Percentiles rank a stretch among this genome's conserved stretches.
Evolutionary conservation across 2,113 vertebrate genomes (phyloP).

Genomic region (Heliornis fulica): DNA sequence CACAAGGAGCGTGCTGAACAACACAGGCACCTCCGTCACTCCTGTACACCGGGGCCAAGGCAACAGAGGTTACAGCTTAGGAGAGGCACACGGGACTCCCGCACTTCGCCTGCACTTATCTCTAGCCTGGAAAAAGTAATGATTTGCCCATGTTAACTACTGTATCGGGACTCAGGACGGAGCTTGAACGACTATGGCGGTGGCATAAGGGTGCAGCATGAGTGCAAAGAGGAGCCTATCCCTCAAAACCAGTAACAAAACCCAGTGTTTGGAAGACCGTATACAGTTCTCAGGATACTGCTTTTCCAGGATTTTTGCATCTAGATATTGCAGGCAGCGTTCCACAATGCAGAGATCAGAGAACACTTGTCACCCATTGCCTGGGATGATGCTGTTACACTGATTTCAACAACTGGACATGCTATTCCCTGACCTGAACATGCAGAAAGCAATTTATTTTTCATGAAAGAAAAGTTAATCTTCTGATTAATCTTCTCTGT

Average conservation of each 20-base stretch:
- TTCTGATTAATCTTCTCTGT: background rate
- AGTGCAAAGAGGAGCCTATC: background rate
- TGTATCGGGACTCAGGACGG: fast-evolving
- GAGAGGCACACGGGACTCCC: background rate
- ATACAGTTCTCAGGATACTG: background rate
- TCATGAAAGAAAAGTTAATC: background rate
- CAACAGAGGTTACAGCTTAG: background rate
- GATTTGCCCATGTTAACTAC: background rate
- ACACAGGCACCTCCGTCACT: fast-evolving
- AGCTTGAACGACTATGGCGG: background rate
- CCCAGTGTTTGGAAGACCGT: fast-evolving
- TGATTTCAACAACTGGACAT: background rate
- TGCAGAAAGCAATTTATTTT: background rate
- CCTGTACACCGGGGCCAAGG: background rate
- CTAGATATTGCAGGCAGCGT: background rate
- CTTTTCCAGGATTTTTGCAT: background rate
- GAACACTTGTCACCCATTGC: background rate
- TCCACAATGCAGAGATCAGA: background rate
- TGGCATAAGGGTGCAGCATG: fast-evolving
- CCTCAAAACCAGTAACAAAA: background rate
- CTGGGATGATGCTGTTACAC: fast-evolving
- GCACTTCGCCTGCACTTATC: fast-evolving
- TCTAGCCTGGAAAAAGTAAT: background rate
- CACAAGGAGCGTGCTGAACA: background rate
- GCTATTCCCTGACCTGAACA: background rate